Base-by-base conservation (phyloP, 2,113 vertebrate species). In the Nestor notabilis region DNA sequence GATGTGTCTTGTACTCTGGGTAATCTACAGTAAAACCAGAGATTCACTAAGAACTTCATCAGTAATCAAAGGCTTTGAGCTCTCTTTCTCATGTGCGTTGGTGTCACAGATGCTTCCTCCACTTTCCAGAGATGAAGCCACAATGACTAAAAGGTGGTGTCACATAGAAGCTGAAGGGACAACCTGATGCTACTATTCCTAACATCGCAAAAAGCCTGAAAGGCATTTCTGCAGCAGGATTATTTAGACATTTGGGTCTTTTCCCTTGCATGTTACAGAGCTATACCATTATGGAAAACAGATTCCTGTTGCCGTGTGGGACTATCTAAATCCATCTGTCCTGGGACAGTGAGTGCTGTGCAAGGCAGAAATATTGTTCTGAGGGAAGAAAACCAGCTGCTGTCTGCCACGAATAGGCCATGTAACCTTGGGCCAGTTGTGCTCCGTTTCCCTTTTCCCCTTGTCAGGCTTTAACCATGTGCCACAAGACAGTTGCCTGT, bases 51-150 rank as follows among this genome's bases (percentile, higher is more conserved):
- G 29, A 77, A 53, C 43, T 90, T 90, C 4, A 53, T 52, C 68
- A 66, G 41, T 29, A 39, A 66, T 75, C 37, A 64, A 19, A 65
- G 52, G 33, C 61, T 83, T 69, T 72, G 46, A 90, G 64, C 28
- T 84, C 16, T 47, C 7, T 58, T 92, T 92, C 53, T 61, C 1
- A 0, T 15, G 15, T 74, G 39, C 0, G 0, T 60, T 41, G 6
- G 35, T 76, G 27, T 76, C 82, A 39, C 18, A 85, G 60, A 46
- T 31, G 50, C 78, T 94, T 43, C 47, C 33, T 90, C 50, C 5
- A 8, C 47, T 93, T 97, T 8, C 20, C 31, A 47, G 52, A 84
- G 60, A 17, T 60, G 66, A 72, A 90, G 39, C 44, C 60, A 33
- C 1, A 2, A 56, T 35, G 71, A 29, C 47, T 90, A 7, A 76